Evolutionary conservation across 2,888 invertebrate genomes (phyloP).

Genomic region (Auanema sp.): DNA sequence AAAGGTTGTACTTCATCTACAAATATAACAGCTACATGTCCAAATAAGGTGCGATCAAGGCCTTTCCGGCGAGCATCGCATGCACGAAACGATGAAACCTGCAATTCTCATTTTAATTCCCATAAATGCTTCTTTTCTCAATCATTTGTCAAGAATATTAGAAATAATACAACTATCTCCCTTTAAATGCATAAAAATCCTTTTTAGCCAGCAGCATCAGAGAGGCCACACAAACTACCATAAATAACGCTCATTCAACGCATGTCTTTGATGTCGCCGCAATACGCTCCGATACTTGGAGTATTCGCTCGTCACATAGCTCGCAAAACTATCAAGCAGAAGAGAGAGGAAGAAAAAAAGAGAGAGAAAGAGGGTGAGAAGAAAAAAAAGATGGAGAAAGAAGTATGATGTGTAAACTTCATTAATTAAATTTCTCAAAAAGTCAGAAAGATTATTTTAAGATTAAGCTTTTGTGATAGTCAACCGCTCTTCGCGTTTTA

Average conservation of each 20-base stretch:
- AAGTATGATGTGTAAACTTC: too few species aligned
- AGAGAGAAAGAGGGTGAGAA: too few species aligned
- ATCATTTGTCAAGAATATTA: constrained; percentile 1
- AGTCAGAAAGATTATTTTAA: too few species aligned
- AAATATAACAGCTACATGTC: constrained; percentile 51
- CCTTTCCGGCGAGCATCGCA: constrained; percentile 45
- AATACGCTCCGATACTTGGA: too few species aligned
- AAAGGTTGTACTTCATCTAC: constrained; percentile 52
- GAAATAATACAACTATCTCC: constrained; percentile 9
- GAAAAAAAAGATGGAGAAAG: too few species aligned
- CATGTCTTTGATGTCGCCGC: constrained; percentile 10
- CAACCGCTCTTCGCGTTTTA: too few species aligned
- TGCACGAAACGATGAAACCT: constrained; percentile 49
- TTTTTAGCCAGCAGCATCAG: constrained; percentile 22
- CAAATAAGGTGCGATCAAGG: constrained; percentile 41
- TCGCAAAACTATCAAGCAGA: too few species aligned
- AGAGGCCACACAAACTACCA: constrained; percentile 25
- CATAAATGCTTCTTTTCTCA: background rate
- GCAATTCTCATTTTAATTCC: constrained; percentile 8
- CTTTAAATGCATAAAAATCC: constrained; percentile 9
- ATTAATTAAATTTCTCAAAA: too few species aligned
- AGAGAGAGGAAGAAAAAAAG: too few species aligned
- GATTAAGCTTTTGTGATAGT: too few species aligned
- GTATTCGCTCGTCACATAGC: too few species aligned
- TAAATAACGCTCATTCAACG: constrained; percentile 19